Base-by-base conservation (phyloP, 92 coral and sea anemone species). In the Scolanthus callimorphus region DNA sequence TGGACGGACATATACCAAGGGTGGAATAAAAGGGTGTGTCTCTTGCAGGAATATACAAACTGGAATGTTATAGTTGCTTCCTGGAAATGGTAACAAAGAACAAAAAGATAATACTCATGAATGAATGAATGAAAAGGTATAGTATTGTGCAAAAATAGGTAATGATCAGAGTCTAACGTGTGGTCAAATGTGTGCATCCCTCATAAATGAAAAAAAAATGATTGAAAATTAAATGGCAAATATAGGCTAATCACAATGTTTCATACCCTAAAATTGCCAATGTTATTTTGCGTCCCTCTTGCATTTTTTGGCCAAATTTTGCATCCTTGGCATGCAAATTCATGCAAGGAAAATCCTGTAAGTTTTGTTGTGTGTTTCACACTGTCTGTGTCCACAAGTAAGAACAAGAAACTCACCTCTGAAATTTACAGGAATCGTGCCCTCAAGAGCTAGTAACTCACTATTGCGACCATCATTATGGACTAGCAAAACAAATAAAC, bases 11-110 rank as follows among this genome's bases (percentile, higher is more conserved):
- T 60, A 88, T 6, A 60, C 86, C 51, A 92, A 63, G 0, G 97
- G 97, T 1, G 97, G 96, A 11, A 84, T 71, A 65, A 67, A 88
- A 4, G 97, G 97, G 60, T 88, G 95, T 3, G 73, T 75, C 60
- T 92, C 97, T 60, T 76, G 85, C 20, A 92, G 69, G 86, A 96
- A 92, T 9, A 92, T 67, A 51, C 86, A 76, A 21, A 92, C 61
- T 57, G 97, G 97, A 13, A 92, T 92, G 51, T 92, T 84, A 76
- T 92, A 92, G 20, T 71, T 69, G 8, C 82, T 31, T 45, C 97
- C 97, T 92, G 25, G 11, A n/a, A 17, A 58, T 47, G 11, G 24
- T 10, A 6, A 52, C 11, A 52, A 22, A 19, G 15, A 52, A 10
- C 24, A 17, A 28, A 17, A 8, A 38, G 4, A 43, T 19, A 11